Evolutionary conservation across 2,113 vertebrate species (phyloP), one percentile per base, ranked within the genome.

Genomic region (Nanorana parkeri): DNA sequence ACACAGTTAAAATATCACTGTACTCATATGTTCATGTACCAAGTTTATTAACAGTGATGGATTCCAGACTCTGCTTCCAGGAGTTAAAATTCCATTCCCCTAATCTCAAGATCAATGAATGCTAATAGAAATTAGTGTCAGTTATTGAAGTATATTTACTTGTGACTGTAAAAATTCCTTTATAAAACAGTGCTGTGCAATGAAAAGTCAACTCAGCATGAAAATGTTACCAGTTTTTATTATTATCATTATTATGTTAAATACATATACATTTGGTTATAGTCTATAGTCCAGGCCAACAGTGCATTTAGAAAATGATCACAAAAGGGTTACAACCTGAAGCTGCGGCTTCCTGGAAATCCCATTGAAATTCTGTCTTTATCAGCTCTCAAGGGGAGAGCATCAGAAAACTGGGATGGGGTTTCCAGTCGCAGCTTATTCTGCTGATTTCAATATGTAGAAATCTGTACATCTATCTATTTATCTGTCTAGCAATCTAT

Each of bases 351-450:
- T 64, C 60, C 74, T 52, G 60, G 74, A 77, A 77, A 77, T 51
- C 17, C 47, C 60, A 77, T 8, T 77, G 74, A 63, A 77, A 77
- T 23, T 73, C 69, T 56, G 69, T 73, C 51, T 56, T 55, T 64
- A 26, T 77, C 56, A 61, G 56, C 29, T 76, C 73, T 76, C 28
- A 10, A 2, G 56, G 55, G 73, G 56, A 24, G 15, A 65, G 21
- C 4, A 58, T 74, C 26, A 74, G 19, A 56, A 74, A 74, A 74
- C 47, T 29, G 26, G 15, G 24, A 56, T 21, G 20, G 55, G 51
- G 69, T 74, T 11, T 74, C 71, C 17, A 58, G 3, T 55, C 56
- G 11, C 1, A 47, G 41, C 41, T 47, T 2, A 32, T 4, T n/a
- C 21, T 26, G 58, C 21, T 65, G 17, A 15, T 26, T 16, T 17